Conservation (phyloP, 2,113 vertebrate species). For the Ophiodon elongatus region DNA sequence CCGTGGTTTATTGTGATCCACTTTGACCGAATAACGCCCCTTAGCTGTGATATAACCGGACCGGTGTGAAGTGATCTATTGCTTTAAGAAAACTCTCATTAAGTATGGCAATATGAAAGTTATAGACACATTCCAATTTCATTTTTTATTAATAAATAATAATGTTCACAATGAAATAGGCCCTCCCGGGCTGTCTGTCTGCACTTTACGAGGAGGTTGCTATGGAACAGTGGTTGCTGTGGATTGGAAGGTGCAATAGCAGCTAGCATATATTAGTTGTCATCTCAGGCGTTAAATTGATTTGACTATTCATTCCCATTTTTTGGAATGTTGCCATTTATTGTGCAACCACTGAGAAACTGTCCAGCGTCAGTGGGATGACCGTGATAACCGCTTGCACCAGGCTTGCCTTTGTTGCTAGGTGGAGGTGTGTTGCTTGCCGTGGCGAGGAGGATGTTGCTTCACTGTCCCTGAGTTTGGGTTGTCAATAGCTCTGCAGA, state of each 20-base stretch:
- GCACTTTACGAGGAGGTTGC: not conserved
- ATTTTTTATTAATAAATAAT: not conserved
- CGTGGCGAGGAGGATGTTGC: not conserved
- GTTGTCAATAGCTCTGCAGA: no score
- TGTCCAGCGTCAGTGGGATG: not conserved
- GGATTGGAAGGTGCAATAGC: not conserved
- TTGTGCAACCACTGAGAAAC: not conserved
- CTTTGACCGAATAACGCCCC: not conserved
- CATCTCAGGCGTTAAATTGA: not conserved
- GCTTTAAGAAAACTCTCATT: not conserved
- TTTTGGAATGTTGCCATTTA: not conserved
- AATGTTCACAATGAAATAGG: not conserved
- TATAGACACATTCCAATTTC: not conserved
- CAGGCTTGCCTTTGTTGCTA: not conserved
- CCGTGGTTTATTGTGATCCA: no score
- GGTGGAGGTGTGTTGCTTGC: not conserved
- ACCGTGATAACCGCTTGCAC: not conserved
- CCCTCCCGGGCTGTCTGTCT: not conserved
- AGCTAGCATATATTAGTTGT: not conserved
- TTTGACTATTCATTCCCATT: not conserved
- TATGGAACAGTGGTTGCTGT: not conserved
- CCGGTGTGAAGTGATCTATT: not conserved
- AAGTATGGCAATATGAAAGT: not conserved
- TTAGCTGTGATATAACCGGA: not conserved
- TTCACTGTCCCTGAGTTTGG: no score